These are phyloP conservation scores for Rachycentron canadum DNA, from an alignment of 2,797 vertebrate genomes.

Conservation along the genomic window DNA sequence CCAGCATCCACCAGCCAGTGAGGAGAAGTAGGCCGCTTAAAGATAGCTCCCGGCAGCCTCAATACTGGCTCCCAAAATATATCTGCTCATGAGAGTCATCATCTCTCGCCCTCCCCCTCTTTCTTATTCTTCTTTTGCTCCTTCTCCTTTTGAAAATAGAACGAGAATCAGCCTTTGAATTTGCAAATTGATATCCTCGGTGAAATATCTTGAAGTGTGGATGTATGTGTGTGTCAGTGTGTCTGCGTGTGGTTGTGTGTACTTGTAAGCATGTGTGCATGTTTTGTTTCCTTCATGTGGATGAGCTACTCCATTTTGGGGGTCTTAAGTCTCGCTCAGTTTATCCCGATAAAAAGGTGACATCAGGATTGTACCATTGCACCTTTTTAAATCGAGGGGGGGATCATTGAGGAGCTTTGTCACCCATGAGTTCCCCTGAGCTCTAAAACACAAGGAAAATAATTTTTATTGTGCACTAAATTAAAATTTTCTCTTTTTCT, in stretches of 20 bases:
- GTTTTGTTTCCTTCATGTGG: constrained; percentile 24
- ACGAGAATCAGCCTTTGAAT: constrained; percentile 49
- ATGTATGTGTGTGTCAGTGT: background rate
- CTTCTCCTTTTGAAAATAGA: constrained; percentile 60
- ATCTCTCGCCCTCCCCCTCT: constrained; percentile 59
- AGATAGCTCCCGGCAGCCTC: constrained; percentile 87
- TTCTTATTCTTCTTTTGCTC: constrained; percentile 64
- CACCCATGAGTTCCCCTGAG: constrained; percentile 7
- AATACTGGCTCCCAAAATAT: constrained; percentile 86
- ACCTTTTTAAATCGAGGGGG: background rate
- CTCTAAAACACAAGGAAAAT: constrained; percentile 1
- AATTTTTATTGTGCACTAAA: background rate
- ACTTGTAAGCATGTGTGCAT: background rate
- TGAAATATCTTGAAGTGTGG: constrained; percentile 18
- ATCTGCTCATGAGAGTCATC: constrained; percentile 82
- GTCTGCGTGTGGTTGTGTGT: background rate
- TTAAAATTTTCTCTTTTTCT: background rate
- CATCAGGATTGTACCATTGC: constrained; percentile 42
- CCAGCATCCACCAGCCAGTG: constrained; percentile 74
- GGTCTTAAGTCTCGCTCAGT: constrained; percentile 36
- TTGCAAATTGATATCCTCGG: constrained; percentile 35
- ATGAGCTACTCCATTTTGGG: constrained; percentile 28
- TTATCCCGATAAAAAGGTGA: constrained; percentile 35
- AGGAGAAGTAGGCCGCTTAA: constrained; percentile 87
- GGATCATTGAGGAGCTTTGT: background rate